Evolutionary conservation across 2,797 vertebrate genomes (phyloP).

Genomic region (Ptychobarbus kaznakovi): DNA sequence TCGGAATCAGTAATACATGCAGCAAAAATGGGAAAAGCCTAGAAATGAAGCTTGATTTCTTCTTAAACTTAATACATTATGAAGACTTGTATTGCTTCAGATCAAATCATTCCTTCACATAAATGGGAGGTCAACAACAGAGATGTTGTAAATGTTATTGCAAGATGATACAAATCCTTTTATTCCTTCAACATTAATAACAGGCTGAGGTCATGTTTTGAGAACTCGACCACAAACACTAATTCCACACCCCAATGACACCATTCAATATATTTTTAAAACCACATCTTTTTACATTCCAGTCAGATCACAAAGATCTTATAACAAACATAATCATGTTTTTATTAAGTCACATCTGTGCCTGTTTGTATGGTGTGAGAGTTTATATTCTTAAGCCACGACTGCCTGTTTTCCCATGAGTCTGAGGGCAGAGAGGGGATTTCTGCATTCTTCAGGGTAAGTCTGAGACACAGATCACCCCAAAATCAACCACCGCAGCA

Average conservation of each 20-base stretch:
- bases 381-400: conserved; percentile 46
- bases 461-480: conserved; percentile 19
- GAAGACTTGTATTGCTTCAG: neutral
- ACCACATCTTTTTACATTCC: conserved; percentile 27
- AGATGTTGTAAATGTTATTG: conserved; percentile 55
- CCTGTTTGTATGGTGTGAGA: conserved; percentile 46
- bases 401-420: conserved; percentile 40
- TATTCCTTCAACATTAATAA: conserved; percentile 22
- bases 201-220: conserved; percentile 33
- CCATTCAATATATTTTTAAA: conserved; percentile 24
- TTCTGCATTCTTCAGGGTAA: conserved; percentile 46
- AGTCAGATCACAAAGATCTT: conserved; percentile 31
- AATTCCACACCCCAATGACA: conserved; percentile 10
- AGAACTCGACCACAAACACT: conserved; percentile 29
- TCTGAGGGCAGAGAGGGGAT: conserved; percentile 19
- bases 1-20: neutral
- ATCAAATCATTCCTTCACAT: neutral
- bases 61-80: neutral
- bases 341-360: conserved; percentile 47
- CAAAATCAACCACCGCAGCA: conserved; percentile 5
- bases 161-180: conserved; percentile 17
- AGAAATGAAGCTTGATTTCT: neutral
- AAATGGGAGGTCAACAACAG: conserved; percentile 21
- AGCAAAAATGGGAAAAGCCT: neutral
- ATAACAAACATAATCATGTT: conserved; percentile 28